Base-by-base conservation (phyloP, 2,888 invertebrate genomes). In the Ochropleura plecta region DNA sequence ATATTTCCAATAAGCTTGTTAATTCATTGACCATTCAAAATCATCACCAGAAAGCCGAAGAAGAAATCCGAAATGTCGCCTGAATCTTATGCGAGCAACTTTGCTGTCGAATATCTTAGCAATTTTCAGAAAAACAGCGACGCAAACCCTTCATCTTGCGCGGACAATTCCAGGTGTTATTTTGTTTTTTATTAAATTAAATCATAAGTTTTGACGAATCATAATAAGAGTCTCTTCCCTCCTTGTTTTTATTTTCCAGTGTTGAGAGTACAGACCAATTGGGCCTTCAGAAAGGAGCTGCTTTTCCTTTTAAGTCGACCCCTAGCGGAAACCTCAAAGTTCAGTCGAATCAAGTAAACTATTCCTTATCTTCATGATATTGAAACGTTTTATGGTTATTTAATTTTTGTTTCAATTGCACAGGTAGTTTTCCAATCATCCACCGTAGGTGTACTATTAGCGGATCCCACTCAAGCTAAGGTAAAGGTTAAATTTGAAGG, bases 241-340 rank as follows among this genome's bases (percentile, higher is more conserved):
- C n/a, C n/a, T n/a, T n/a, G 55, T 42, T 0, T 69, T 63, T 60
- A 3, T 51, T 62, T 90, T 87, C 49, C 88, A 96, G 95, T 85
- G 74, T 89, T n/a, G 92, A 88, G 75, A 94, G 94, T 85, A 89
- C 90, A 60, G 93, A 93, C 7, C 92, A 89, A 67, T 78, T 89
- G 46, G 92, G 88, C 67, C 68, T 82, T 44, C 92, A 93, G 77
- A 94, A 90, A 86, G 91, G 90, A 64, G 92, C 94, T 42, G 82
- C 93, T n/a, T 98, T 98, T 91, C 98, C 98, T 5, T 98, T 98
- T 88, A 97, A 97, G 90, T 91, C 96, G 3, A 98, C 98, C 1
- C 97, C 97, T 0, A 98, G 98, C 91, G 98, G 97, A 83, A 97
- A 98, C 91, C 93, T 98, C 70, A 98, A 98, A 95, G 97, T 98